Percentiles rank a stretch among this genome's conserved stretches.
Conservation (phyloP, 2,113 vertebrate species). For the Zeus faber region DNA sequence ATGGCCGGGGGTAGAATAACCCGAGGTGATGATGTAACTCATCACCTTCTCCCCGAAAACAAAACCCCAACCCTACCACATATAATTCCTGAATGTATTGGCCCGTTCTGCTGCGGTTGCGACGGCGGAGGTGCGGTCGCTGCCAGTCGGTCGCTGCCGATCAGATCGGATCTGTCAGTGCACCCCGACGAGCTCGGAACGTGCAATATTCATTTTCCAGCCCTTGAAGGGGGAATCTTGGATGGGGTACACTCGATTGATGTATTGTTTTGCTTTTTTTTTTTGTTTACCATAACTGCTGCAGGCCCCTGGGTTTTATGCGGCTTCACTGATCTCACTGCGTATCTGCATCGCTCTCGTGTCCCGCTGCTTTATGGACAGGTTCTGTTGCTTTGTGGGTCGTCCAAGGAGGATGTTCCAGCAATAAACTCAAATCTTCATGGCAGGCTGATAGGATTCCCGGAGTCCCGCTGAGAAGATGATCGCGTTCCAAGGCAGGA, state of each 20-base stretch:
- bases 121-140: too few species aligned
- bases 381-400: slow-evolving; percentile 45
- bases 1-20: background rate
- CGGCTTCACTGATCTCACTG: slow-evolving; percentile 37
- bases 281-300: too few species aligned
- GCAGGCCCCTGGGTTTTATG: slow-evolving; percentile 35
- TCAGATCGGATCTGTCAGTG: too few species aligned
- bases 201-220: too few species aligned
- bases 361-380: slow-evolving; percentile 51
- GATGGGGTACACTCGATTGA: too few species aligned
- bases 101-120: too few species aligned
- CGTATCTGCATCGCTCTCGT: slow-evolving; percentile 34
- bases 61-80: too few species aligned
- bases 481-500: slow-evolving; percentile 36
- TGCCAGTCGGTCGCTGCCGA: too few species aligned
- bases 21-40: slow-evolving; percentile 4
- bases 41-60: slow-evolving; percentile 13
- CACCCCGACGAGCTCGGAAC: too few species aligned
- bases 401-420: slow-evolving; percentile 53
- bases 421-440: slow-evolving; percentile 37
- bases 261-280: too few species aligned
- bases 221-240: too few species aligned
- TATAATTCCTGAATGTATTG: too few species aligned
- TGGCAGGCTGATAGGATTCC: slow-evolving; percentile 43
- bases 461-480: slow-evolving; percentile 32